A percentile compares a stretch with the other conserved stretches of the same genome.
phyloP scores from a whole-genome alignment of 2,113 vertebrate genomes.

The Leptosomus discolor region DNA sequence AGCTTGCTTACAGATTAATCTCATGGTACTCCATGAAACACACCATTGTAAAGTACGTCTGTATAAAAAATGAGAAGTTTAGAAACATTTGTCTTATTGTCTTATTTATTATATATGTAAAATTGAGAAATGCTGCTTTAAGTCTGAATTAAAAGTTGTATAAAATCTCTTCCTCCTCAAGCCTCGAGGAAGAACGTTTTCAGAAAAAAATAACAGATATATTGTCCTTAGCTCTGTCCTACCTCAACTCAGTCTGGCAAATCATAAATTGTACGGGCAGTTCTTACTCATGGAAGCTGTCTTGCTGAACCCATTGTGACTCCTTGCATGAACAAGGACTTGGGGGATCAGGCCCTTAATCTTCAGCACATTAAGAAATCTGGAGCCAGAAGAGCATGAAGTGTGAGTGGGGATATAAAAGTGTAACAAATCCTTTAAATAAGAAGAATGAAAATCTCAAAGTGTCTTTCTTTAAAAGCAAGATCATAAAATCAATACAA shows the following conservation, averaged over 20 bases:
- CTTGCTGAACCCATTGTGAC: background rate
- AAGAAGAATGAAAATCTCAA: slow-evolving; percentile 61
- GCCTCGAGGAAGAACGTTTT: background rate
- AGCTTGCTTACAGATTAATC: background rate
- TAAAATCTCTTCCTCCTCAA: background rate
- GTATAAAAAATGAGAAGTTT: background rate
- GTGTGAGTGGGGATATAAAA: slow-evolving; percentile 37
- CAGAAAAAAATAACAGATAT: background rate
- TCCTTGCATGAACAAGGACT: background rate
- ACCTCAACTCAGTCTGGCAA: background rate
- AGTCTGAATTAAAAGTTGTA: background rate
- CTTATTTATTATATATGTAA: background rate
- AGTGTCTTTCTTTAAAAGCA: slow-evolving; percentile 52
- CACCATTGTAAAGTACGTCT: background rate
- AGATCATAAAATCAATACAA: slow-evolving; percentile 44
- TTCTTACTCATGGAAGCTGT: background rate
- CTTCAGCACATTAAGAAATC: slow-evolving; percentile 58
- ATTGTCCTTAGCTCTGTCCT: background rate
- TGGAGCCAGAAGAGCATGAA: slow-evolving; percentile 48
- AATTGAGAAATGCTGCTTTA: background rate
- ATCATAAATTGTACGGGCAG: background rate
- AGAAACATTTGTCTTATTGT: background rate
- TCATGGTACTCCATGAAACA: background rate
- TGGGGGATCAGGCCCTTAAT: slow-evolving; percentile 57
- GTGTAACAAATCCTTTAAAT: slow-evolving; percentile 67